Percentiles rank a stretch among this genome's conserved stretches.
phyloP scores from a whole-genome alignment of 2,113 vertebrate species.

The Eonycteris spelaea region DNA sequence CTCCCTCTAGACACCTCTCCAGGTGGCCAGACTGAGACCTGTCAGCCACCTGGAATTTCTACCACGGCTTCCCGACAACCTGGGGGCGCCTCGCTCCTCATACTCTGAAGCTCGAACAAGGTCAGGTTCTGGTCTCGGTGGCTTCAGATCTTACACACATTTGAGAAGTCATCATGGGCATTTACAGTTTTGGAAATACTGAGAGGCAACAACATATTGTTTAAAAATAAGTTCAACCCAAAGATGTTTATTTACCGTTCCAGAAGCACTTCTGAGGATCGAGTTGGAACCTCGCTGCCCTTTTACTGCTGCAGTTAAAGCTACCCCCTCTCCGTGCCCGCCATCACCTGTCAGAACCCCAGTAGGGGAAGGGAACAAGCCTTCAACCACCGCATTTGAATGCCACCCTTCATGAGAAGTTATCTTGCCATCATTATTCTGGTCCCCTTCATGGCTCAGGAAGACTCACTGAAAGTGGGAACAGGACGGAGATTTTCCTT shows the following conservation, averaged over 20 bases:
- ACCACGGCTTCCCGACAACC: no score
- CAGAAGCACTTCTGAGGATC: background rate
- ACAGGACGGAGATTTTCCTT: background rate
- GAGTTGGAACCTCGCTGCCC: background rate
- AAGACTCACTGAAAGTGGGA: background rate
- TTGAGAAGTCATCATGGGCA: background rate
- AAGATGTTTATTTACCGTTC: background rate
- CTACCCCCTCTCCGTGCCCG: background rate
- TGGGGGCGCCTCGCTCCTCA: background rate
- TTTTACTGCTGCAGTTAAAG: background rate
- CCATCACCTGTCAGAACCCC: background rate
- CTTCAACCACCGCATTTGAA: background rate
- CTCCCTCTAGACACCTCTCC: background rate
- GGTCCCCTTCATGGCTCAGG: background rate
- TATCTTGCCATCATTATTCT: background rate
- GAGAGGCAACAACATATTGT: background rate
- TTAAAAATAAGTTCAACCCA: background rate
- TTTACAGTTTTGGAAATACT: background rate
- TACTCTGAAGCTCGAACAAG: background rate
- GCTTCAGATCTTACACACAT: background rate
- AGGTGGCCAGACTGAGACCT: background rate
- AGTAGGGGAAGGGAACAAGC: background rate
- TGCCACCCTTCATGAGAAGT: background rate
- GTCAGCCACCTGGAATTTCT: background rate
- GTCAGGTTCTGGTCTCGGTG: background rate